Conservation (phyloP, 2,888 invertebrate species). For the Onchidella celtica region DNA sequence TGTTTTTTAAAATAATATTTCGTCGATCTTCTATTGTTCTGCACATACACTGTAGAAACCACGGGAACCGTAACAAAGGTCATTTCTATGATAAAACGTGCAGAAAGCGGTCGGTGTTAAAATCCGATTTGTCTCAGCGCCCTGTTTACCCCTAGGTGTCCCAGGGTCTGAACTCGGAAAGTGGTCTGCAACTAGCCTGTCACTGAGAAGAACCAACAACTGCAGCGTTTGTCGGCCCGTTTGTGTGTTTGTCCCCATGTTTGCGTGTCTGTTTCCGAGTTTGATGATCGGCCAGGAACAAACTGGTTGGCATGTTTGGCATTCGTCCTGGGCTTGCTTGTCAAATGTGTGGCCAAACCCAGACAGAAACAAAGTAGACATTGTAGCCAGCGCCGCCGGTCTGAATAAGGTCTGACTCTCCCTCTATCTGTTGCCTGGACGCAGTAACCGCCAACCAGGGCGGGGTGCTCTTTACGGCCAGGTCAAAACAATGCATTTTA, state of each 20-base stretch:
- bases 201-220: background rate
- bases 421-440: too few species aligned
- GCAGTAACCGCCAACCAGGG: too few species aligned
- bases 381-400: background rate
- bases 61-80: too few species aligned
- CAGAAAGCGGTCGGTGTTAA: too few species aligned
- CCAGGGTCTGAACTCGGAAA: background rate
- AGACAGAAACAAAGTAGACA: background rate
- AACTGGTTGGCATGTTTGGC: constrained; percentile 32
- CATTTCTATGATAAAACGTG: too few species aligned
- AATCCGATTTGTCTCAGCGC: too few species aligned
- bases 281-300: constrained; percentile 22
- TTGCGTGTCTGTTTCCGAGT: constrained; percentile 17
- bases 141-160: background rate
- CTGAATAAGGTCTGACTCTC: too few species aligned
- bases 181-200: background rate
- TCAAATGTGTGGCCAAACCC: constrained; percentile 27
- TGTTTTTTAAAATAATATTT: too few species aligned
- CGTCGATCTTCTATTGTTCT: too few species aligned
- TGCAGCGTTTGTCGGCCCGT: background rate
- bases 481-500: too few species aligned
- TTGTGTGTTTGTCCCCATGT: constrained; percentile 35
- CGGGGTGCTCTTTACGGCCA: too few species aligned
- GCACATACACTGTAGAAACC: too few species aligned
- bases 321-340: background rate